phyloP scores from a whole-genome alignment of 2,797 vertebrate genomes.

The Cryptoblepharus egeriae region DNA sequence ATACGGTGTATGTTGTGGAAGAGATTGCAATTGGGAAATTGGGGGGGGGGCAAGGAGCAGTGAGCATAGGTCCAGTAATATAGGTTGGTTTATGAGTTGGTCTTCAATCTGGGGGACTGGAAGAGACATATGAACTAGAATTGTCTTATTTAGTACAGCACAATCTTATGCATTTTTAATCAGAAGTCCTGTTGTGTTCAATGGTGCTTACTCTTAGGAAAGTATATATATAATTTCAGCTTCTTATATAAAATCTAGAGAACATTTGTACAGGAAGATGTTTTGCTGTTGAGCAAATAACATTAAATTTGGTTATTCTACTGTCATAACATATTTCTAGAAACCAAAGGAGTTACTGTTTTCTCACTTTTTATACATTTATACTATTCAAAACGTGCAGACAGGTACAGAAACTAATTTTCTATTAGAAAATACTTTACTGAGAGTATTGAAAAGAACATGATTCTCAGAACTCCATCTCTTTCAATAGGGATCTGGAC shows the following conservation, averaged over 20 bases:
- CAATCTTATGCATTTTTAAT: too few species aligned
- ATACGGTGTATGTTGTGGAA: background rate
- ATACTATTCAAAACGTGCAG: background rate
- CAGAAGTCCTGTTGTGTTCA: too few species aligned
- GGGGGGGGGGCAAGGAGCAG: too few species aligned
- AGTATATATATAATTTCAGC: too few species aligned
- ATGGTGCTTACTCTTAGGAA: too few species aligned
- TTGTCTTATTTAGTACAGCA: background rate
- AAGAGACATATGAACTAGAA: background rate
- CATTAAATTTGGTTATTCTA: constrained; percentile 29
- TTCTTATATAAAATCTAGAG: background rate
- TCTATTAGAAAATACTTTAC: too few species aligned
- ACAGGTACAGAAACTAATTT: background rate
- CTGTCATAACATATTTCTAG: background rate
- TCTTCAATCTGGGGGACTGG: background rate
- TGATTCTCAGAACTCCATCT: background rate
- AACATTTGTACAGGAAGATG: constrained; percentile 24
- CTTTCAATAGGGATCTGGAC: background rate
- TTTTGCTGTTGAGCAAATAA: constrained; percentile 39
- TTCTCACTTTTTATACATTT: too few species aligned
- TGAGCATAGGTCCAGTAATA: too few species aligned
- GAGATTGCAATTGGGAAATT: background rate
- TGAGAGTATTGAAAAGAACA: too few species aligned
- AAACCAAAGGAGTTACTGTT: background rate
- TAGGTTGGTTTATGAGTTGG: background rate